Percentiles rank a stretch among this genome's conserved stretches.
These are phyloP conservation scores for Neoscelio sp. DNA, from an alignment of 2,888 invertebrate genomes.

Conservation along the genomic window DNA sequence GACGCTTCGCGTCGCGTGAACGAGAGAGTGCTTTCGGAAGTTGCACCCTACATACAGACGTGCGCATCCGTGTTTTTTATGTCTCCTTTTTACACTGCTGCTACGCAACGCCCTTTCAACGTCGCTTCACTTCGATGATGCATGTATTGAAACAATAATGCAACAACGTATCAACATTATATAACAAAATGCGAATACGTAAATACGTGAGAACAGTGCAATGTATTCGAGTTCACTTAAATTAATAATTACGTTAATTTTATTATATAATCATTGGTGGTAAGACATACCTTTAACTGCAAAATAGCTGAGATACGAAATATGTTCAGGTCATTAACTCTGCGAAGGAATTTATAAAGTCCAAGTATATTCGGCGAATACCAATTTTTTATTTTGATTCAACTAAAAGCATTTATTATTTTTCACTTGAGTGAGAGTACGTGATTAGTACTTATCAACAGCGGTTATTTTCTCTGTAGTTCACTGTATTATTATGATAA, in stretches of 20 bases:
- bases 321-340: constrained; percentile 35
- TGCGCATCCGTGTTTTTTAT: constrained; percentile 64
- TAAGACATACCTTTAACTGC: no score
- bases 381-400: constrained; percentile 37
- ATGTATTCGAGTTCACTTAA: no score
- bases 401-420: constrained; percentile 37
- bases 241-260: no score
- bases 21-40: constrained; percentile 77
- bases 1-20: constrained; percentile 71
- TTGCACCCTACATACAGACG: constrained; percentile 73
- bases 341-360: constrained; percentile 33
- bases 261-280: no score
- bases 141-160: constrained; percentile 63
- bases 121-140: constrained; percentile 61
- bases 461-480: constrained; percentile 49
- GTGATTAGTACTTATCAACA: constrained; percentile 50
- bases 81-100: constrained; percentile 65
- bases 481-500: constrained; percentile 47
- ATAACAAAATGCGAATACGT: constrained; percentile 46
- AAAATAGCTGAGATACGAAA: constrained; percentile 15
- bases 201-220: constrained; percentile 18
- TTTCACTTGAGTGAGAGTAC: constrained; percentile 30
- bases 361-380: constrained; percentile 36
- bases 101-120: constrained; percentile 68
- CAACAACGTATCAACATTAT: constrained; percentile 60